A percentile compares a stretch with the other conserved stretches of the same genome.
Evolutionary conservation across 30 jellyfish, hydroid and myxozoan genomes (phyloP).

Genomic region (Phacellophora camtschatica): DNA sequence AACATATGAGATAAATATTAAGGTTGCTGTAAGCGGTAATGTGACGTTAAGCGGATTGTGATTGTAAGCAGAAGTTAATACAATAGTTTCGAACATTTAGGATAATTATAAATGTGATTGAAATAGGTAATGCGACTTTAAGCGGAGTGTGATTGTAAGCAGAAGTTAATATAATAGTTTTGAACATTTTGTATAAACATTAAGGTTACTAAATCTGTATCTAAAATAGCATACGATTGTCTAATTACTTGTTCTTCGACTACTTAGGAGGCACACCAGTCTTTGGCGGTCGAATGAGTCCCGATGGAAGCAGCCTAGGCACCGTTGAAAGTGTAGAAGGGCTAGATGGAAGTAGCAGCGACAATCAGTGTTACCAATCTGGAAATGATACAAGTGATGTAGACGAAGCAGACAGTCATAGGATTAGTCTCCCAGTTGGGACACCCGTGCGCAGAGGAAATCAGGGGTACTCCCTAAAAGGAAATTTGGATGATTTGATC

Average conservation of each 20-base stretch:
- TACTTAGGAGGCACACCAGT: conserved; percentile 82
- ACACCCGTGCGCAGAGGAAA: conserved; percentile 70
- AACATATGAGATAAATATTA: no score
- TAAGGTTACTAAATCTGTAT: no score
- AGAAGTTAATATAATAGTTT: no score
- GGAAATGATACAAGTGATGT: conserved; percentile 78
- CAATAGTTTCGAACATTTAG: no score
- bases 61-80: no score
- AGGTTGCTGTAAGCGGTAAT: no score
- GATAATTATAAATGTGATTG: no score
- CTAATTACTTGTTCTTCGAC: neutral
- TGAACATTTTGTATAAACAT: no score
- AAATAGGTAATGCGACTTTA: no score
- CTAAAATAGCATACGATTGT: no score
- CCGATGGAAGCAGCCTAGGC: conserved; percentile 99
- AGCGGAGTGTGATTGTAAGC: no score
- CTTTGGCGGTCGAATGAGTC: conserved; percentile 99
- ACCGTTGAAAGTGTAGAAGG: conserved; percentile 97
- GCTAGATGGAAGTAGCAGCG: conserved; percentile 84
- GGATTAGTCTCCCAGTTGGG: conserved; percentile 73
- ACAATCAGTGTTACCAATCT: conserved; percentile 46
- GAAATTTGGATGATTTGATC: conserved; percentile 63
- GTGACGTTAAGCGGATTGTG: no score
- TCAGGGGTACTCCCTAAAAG: conserved; percentile 77
- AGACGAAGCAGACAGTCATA: conserved; percentile 55